Evolutionary conservation across 2,888 invertebrate species (phyloP).

Genomic region (Drosophila maculinotata): DNA sequence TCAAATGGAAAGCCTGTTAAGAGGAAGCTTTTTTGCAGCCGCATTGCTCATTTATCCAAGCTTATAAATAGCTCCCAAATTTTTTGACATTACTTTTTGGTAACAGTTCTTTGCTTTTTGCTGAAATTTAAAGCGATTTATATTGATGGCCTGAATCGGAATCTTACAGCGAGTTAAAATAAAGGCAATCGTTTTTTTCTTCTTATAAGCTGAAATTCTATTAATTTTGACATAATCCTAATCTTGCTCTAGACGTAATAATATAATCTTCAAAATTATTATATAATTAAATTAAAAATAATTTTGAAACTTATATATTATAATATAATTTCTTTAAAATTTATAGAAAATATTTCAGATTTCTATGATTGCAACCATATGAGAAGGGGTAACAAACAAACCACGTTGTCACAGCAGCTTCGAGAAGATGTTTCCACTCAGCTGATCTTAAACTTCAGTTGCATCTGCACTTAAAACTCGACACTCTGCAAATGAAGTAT

Average conservation of each 20-base stretch:
- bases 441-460: constrained; percentile 22
- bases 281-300: too few species aligned
- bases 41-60: background rate
- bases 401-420: background rate
- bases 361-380: too few species aligned
- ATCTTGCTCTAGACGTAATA: too few species aligned
- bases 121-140: background rate
- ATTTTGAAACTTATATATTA: too few species aligned
- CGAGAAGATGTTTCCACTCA: constrained; percentile 23
- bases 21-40: background rate
- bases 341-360: too few species aligned
- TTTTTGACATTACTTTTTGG: background rate
- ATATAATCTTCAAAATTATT: too few species aligned
- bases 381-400: background rate
- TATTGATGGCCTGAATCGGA: too few species aligned
- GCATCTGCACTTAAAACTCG: constrained; percentile 10
- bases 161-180: too few species aligned
- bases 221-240: too few species aligned
- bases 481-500: constrained; percentile 2
- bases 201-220: too few species aligned
- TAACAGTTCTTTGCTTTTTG: background rate
- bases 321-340: too few species aligned
- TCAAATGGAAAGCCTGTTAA: background rate
- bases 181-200: too few species aligned
- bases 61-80: background rate